phyloP scores from a whole-genome alignment of 2,888 invertebrate genomes.

The Archaeoteleia sp. region DNA sequence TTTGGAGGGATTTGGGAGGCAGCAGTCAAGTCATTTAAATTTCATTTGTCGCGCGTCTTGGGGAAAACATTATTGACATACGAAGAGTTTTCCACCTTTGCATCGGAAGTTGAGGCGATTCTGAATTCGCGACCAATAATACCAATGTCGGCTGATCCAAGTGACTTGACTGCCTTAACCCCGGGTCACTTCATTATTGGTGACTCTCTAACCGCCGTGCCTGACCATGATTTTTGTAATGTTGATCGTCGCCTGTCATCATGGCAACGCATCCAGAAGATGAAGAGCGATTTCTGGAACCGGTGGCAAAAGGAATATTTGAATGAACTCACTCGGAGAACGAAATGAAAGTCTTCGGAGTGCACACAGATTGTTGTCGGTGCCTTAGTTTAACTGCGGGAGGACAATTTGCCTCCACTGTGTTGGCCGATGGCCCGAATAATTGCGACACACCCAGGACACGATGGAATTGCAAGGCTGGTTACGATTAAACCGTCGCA shows the following conservation, averaged over 20 bases:
- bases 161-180: constrained; percentile 22
- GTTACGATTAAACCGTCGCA: neutral
- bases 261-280: neutral
- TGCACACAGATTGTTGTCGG: too few relatives aligned
- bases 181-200: constrained; percentile 33
- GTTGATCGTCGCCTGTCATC: neutral
- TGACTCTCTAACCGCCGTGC: neutral
- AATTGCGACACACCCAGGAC: neutral
- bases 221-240: neutral
- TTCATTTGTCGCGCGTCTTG: constrained; percentile 51
- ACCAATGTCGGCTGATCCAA: constrained; percentile 35
- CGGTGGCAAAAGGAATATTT: constrained; percentile 1
- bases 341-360: too few relatives aligned
- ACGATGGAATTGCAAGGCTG: neutral
- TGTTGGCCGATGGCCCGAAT: neutral
- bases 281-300: neutral
- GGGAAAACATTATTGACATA: neutral
- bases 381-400: neutral
- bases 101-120: constrained; percentile 31
- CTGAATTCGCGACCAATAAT: constrained; percentile 44
- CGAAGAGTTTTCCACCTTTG: neutral
- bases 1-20: constrained; percentile 32
- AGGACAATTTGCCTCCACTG: neutral
- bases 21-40: constrained; percentile 50
- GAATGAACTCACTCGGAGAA: neutral